Percentiles rank a stretch among this genome's conserved stretches.
phyloP scores from a whole-genome alignment of 2,797 vertebrate species.

The Xyrichtys novacula region DNA sequence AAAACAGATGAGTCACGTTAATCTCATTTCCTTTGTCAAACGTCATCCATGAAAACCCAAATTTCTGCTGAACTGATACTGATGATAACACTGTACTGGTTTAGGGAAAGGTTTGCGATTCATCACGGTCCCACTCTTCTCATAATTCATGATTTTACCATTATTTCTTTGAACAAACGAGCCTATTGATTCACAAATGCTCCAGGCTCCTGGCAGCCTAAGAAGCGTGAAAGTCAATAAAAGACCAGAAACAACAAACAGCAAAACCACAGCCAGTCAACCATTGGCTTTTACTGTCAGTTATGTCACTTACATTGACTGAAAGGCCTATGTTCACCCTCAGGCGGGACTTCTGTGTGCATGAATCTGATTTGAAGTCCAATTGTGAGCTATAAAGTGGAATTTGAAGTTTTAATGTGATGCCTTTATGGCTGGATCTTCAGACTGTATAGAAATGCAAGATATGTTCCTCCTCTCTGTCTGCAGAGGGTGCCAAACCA shows the following conservation, averaged over 20 bases:
- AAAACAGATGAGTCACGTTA: background rate
- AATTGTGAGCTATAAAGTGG: background rate
- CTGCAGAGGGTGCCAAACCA: conserved; percentile 72
- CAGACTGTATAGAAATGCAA: background rate
- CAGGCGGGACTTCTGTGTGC: background rate
- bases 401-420: background rate
- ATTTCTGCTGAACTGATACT: background rate
- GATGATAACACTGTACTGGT: no score
- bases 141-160: conserved; percentile 23
- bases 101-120: background rate
- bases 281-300: conserved; percentile 27
- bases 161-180: conserved; percentile 30
- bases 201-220: background rate
- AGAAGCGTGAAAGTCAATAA: conserved; percentile 29
- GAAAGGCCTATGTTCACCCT: background rate
- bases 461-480: conserved; percentile 22
- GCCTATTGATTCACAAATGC: conserved; percentile 24
- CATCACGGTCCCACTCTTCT: conserved; percentile 17
- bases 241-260: conserved; percentile 26
- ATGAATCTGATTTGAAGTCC: background rate
- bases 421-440: background rate
- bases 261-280: background rate
- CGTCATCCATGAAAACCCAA: background rate
- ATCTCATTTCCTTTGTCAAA: conserved; percentile 13
- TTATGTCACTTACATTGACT: conserved; percentile 3